Conservation (phyloP, 2,113 vertebrate genomes). For the Phrynosoma platyrhinos region DNA sequence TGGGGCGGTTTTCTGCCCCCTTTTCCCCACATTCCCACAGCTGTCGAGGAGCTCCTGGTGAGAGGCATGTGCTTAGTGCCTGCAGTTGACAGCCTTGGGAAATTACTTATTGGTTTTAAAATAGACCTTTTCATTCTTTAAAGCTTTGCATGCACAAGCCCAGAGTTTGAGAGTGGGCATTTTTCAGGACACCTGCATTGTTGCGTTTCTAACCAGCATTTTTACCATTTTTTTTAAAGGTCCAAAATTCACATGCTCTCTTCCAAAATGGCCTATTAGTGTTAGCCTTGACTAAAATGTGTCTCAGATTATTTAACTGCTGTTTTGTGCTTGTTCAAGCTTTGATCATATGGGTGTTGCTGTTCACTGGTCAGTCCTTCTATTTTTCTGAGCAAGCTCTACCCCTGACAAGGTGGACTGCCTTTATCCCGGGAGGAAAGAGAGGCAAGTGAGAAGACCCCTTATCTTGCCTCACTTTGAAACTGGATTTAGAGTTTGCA, state of each 20-base stretch:
- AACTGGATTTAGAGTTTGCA: too few species aligned
- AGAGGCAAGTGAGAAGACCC: neutral
- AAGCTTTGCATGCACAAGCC: neutral
- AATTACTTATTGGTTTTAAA: constrained; percentile 2
- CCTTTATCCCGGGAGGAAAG: neutral
- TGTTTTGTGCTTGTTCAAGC: neutral
- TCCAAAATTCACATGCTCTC: too few species aligned
- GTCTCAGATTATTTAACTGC: neutral
- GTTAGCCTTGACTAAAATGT: neutral
- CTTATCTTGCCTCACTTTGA: neutral
- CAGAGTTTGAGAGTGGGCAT: neutral
- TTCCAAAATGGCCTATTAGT: neutral
- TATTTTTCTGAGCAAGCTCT: neutral
- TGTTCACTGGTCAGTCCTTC: neutral
- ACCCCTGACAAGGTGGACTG: neutral
- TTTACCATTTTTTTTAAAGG: neutral
- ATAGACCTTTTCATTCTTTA: neutral
- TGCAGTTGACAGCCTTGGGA: neutral
- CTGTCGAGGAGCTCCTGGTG: neutral
- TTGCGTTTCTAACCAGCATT: neutral
- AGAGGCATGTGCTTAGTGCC: neutral
- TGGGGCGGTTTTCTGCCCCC: neutral
- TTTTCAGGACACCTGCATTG: neutral
- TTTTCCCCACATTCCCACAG: too few species aligned
- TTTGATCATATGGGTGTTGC: neutral